Conservation (phyloP, 2,888 invertebrate genomes). For the Aradus depressus region DNA sequence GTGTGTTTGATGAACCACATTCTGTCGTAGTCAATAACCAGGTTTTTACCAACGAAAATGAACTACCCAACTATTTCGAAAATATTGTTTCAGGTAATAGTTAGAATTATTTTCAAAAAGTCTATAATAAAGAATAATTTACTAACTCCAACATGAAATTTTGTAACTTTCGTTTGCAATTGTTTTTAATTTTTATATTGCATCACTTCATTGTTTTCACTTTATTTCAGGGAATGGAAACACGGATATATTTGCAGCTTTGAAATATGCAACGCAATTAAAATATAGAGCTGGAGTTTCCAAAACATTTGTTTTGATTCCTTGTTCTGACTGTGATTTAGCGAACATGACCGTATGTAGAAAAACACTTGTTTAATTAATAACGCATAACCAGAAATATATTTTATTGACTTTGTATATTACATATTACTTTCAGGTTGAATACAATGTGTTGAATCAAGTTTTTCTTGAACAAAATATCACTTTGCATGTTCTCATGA, state of each 20-base stretch:
- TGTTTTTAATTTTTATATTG: not conserved
- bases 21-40: slow-evolving; percentile 60
- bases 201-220: not conserved
- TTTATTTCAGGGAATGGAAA: slow-evolving; percentile 41
- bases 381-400: not conserved
- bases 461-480: slow-evolving; percentile 69
- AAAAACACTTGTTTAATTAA: not conserved
- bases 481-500: slow-evolving; percentile 70
- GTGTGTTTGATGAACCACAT: slow-evolving; percentile 58
- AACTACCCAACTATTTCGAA: slow-evolving; percentile 50
- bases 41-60: slow-evolving; percentile 53
- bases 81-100: slow-evolving; percentile 52
- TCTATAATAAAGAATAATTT: not conserved
- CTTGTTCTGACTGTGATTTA: slow-evolving; percentile 64
- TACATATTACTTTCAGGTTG: slow-evolving; percentile 46
- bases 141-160: not conserved
- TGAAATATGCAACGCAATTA: slow-evolving; percentile 58
- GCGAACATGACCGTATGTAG: slow-evolving; percentile 52
- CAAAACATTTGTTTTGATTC: slow-evolving; percentile 67
- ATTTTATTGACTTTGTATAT: not conserved
- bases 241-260: slow-evolving; percentile 62
- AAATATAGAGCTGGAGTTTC: slow-evolving; percentile 74
- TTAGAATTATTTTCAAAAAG: not conserved
- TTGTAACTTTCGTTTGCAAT: not conserved
- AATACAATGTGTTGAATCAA: slow-evolving; percentile 72